Percentiles rank a stretch among this genome's conserved stretches.
phyloP scores from a whole-genome alignment of 2,888 invertebrate species.

The Yponomeuta cagnagella region DNA sequence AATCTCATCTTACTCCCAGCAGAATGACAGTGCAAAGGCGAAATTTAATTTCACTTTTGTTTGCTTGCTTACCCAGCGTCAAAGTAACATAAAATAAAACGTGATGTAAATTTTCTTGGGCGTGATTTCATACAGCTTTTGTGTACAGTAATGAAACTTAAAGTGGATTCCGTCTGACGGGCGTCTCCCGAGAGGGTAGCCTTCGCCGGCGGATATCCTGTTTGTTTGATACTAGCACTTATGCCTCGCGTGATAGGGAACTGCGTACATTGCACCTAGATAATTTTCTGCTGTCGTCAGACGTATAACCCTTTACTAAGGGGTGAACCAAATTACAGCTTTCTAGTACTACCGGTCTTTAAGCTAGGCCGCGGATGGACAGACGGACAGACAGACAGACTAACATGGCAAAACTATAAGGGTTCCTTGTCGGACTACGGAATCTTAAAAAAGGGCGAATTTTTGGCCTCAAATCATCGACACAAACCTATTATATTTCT shows the following conservation, averaged over 20 bases:
- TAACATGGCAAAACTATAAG: too few species aligned
- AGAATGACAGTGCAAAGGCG: slow-evolving; percentile 22
- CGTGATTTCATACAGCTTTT: neutral
- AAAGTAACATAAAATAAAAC: slow-evolving; percentile 29
- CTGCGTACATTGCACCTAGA: too few species aligned
- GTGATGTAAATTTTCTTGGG: slow-evolving; percentile 20
- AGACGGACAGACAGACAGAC: too few species aligned
- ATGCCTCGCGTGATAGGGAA: neutral
- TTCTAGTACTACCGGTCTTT: too few species aligned
- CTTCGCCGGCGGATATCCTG: neutral
- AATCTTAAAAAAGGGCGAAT: too few species aligned
- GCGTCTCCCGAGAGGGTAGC: neutral
- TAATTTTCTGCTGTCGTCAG: too few species aligned
- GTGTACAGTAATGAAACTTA: neutral
- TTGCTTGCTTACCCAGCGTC: slow-evolving; percentile 28
- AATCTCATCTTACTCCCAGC: neutral
- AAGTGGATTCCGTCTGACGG: neutral
- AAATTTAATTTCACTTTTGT: slow-evolving; percentile 37
- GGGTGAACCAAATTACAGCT: too few species aligned
- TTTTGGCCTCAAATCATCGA: too few species aligned
- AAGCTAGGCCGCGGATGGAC: too few species aligned
- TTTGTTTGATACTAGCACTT: neutral
- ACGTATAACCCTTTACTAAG: too few species aligned
- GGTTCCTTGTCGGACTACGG: too few species aligned
- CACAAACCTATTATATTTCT: too few species aligned